These are phyloP conservation scores for Oreortyx pictus DNA, from an alignment of 2,797 vertebrate species.

Conservation along the genomic window DNA sequence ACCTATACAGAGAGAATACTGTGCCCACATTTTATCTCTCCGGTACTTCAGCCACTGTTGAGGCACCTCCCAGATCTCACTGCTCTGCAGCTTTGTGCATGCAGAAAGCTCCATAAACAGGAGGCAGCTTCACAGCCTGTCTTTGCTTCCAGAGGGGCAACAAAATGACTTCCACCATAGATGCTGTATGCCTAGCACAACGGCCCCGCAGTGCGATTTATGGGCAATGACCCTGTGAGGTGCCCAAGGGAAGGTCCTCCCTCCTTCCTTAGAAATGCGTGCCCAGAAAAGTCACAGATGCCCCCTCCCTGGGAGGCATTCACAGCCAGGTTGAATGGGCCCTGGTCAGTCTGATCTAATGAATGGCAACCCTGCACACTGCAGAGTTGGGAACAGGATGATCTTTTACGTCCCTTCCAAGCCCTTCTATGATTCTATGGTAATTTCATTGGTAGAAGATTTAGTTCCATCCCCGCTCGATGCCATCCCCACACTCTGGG, in stretches of 20 bases:
- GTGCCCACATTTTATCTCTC: neutral
- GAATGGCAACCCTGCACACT: no score
- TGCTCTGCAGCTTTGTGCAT: neutral
- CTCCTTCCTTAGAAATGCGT: neutral
- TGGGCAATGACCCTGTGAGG: neutral
- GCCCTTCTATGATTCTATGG: no score
- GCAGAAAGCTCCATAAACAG: neutral
- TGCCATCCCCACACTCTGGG: neutral
- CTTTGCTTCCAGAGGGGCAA: neutral
- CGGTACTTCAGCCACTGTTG: neutral
- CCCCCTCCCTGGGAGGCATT: no score
- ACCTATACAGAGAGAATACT: neutral
- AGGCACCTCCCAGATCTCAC: neutral
- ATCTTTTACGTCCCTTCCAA: no score
- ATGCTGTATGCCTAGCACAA: neutral
- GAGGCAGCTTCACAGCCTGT: neutral
- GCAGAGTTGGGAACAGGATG: no score
- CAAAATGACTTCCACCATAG: neutral
- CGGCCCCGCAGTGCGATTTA: neutral
- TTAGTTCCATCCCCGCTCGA: neutral
- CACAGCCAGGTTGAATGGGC: no score
- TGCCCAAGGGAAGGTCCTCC: neutral
- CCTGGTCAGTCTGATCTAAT: no score
- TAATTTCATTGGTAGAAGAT: neutral
- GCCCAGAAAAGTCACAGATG: no score